These are phyloP conservation scores for Vidua chalybeata DNA, from an alignment of 2,113 vertebrate species.

Conservation along the genomic window DNA sequence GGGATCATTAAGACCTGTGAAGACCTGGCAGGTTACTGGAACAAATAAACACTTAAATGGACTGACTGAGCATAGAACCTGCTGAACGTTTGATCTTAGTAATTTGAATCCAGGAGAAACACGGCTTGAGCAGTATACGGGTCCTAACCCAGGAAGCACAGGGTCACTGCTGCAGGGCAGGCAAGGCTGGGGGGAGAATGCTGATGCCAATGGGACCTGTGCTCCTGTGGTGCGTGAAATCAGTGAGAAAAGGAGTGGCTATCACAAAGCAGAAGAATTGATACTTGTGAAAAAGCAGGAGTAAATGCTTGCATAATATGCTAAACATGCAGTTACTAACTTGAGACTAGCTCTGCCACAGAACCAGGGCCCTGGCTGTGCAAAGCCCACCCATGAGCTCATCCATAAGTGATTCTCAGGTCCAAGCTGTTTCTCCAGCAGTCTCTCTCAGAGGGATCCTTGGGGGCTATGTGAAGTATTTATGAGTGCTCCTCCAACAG, in stretches of 20 bases:
- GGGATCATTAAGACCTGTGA: neutral
- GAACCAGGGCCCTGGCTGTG: accelerated
- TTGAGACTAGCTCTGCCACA: neutral
- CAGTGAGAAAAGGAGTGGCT: neutral
- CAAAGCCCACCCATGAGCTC: neutral
- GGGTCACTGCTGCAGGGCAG: neutral
- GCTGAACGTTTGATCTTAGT: neutral
- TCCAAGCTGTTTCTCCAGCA: neutral
- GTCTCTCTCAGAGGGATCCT: neutral
- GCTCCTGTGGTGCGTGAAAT: neutral
- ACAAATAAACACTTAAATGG: neutral
- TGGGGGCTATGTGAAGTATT: neutral
- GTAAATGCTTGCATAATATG: neutral
- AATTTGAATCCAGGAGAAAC: neutral
- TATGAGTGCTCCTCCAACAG: neutral
- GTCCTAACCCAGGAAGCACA: neutral
- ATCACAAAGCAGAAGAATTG: neutral
- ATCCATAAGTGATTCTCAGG: accelerated
- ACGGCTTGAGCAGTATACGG: accelerated
- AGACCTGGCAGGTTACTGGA: neutral
- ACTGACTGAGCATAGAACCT: neutral
- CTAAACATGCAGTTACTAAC: neutral
- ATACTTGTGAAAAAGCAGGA: neutral
- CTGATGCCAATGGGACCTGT: neutral
- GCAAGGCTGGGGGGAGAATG: neutral